Percentiles rank a stretch among this genome's conserved stretches.
Conservation (phyloP, 2,888 invertebrate species). For the Athetis lepigone region DNA sequence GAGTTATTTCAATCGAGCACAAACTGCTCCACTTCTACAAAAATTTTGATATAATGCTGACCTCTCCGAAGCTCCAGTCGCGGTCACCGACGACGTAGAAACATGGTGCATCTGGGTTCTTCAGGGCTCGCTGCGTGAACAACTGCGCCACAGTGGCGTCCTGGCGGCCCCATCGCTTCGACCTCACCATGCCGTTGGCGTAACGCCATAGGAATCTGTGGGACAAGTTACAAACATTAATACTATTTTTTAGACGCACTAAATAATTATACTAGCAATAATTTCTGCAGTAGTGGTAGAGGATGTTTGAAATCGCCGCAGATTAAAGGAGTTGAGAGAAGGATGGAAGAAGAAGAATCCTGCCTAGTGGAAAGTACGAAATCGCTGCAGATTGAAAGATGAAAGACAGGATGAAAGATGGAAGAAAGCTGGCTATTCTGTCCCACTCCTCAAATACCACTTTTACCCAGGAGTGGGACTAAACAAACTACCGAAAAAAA, state of each 20-base stretch:
- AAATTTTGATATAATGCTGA: constrained; percentile 64
- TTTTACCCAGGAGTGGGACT: too few species aligned
- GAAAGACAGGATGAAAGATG: too few species aligned
- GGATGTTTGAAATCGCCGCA: too few species aligned
- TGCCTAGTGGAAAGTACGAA: too few species aligned
- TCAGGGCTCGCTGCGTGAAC: constrained; percentile 90
- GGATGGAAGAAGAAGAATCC: too few species aligned
- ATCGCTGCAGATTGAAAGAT: too few species aligned
- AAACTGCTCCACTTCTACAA: background rate
- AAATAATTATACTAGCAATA: too few species aligned
- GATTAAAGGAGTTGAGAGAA: too few species aligned
- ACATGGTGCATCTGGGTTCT: constrained; percentile 92
- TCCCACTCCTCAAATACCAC: too few species aligned
- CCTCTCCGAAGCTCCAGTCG: constrained; percentile 93
- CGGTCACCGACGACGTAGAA: constrained; percentile 92
- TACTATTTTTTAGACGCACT: background rate
- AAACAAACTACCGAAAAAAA: too few species aligned
- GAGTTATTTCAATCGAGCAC: background rate
- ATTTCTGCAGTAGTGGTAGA: too few species aligned
- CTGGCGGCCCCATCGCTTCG: constrained; percentile 88
- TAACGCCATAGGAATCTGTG: constrained; percentile 91
- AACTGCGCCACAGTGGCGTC: constrained; percentile 92
- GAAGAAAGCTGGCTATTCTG: too few species aligned
- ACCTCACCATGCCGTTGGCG: constrained; percentile 86
- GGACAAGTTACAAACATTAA: background rate